A percentile compares a stretch with the other conserved stretches of the same genome.
Conservation (phyloP, 2,888 invertebrate genomes). For the Nomada goodeniana region DNA sequence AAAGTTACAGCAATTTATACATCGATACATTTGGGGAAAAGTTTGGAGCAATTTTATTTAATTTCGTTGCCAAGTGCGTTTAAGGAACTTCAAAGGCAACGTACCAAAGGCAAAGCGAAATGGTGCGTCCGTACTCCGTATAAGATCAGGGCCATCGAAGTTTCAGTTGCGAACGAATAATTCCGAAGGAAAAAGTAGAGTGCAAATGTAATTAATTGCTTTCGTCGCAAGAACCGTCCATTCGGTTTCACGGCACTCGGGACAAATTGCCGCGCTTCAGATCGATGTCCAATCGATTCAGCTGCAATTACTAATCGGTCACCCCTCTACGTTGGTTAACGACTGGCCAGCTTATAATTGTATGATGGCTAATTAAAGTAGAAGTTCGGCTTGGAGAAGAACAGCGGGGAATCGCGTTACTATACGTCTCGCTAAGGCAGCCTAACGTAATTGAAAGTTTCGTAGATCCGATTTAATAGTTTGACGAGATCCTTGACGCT, state of each 20-base stretch:
- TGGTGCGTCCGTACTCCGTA: too few relatives aligned
- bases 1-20: too few relatives aligned
- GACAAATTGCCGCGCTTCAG: constrained; percentile 13
- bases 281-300: constrained; percentile 11
- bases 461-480: constrained; percentile 35
- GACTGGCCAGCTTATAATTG: constrained; percentile 6
- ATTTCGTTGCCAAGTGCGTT: background rate
- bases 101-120: background rate
- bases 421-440: constrained; percentile 18
- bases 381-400: constrained; percentile 1
- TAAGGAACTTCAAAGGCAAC: background rate
- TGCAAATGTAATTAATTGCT: constrained; percentile 1
- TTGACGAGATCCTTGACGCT: constrained; percentile 17
- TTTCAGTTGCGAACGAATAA: background rate
- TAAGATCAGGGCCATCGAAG: too few relatives aligned
- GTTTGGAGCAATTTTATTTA: too few relatives aligned
- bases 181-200: background rate
- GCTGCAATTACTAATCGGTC: constrained; percentile 25
- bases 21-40: too few relatives aligned
- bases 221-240: background rate
- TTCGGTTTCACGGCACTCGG: constrained; percentile 2
- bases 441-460: constrained; percentile 45
- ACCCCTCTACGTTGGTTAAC: background rate
- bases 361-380: constrained; percentile 33
- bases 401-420: constrained; percentile 16